phyloP scores from a whole-genome alignment of 2,797 vertebrate genomes.

The Limosa lapponica region DNA sequence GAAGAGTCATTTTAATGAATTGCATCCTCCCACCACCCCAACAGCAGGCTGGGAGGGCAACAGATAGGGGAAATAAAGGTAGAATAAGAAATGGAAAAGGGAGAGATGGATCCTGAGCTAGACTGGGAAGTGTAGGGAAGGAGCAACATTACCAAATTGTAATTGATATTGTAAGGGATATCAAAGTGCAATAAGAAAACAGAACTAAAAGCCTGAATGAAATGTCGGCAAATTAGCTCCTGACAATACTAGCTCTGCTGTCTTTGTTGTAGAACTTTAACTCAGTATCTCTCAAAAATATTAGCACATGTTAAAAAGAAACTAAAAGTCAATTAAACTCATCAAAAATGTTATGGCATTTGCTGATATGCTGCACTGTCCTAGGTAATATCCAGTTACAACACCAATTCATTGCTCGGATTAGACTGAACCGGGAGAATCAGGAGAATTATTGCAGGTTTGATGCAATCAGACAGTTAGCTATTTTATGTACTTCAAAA shows the following conservation, averaged over 20 bases:
- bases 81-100: not conserved
- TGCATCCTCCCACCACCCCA: not conserved
- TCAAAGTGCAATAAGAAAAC: not conserved
- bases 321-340: not conserved
- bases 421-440: not conserved
- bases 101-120: not conserved
- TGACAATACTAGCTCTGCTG: not conserved
- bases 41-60: not conserved
- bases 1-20: not conserved
- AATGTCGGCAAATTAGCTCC: not conserved
- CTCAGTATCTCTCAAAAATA: not conserved
- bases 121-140: not conserved
- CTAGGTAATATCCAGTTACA: not conserved
- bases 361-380: accelerated
- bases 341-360: accelerated
- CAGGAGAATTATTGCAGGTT: not conserved
- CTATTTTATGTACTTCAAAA: not conserved
- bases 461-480: not conserved
- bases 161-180: not conserved
- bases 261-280: not conserved
- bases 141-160: not conserved
- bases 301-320: not conserved
- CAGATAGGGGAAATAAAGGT: not conserved
- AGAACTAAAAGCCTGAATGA: not conserved
- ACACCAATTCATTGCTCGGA: accelerated